Conservation (phyloP, 2,113 vertebrate species). For the Bettongia penicillata region DNA sequence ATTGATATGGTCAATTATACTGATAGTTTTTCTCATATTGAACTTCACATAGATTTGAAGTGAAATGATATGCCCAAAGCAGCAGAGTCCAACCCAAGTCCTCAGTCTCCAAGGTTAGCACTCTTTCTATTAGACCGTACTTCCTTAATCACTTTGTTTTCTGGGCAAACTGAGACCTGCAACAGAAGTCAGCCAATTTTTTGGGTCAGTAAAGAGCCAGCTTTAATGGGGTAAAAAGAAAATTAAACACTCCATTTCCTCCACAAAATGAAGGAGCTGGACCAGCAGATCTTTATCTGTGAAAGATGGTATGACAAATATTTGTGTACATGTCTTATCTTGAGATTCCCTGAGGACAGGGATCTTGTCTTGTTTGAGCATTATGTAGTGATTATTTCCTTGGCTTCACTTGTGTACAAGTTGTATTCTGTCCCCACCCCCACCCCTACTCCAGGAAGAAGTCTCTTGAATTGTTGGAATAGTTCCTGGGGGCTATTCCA, state of each 20-base stretch:
- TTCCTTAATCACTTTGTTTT: neutral
- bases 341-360: neutral
- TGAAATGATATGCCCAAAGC: neutral
- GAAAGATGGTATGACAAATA: neutral
- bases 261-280: neutral
- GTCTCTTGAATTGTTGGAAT: too few species aligned
- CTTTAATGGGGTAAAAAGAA: neutral
- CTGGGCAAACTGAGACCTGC: neutral
- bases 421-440: too few species aligned
- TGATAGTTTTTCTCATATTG: too few species aligned
- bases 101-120: neutral
- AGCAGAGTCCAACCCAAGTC: neutral
- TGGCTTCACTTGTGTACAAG: neutral
- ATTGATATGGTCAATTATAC: too few species aligned
- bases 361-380: too few species aligned
- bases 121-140: neutral
- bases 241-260: neutral
- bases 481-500: too few species aligned
- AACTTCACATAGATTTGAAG: neutral
- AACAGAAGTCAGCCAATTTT: neutral
- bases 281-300: neutral
- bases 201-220: neutral
- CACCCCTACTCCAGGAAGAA: too few species aligned
- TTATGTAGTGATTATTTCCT: neutral
- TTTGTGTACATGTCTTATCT: neutral